Conservation (phyloP, 2,113 vertebrate species). For the Alouatta palliata region DNA sequence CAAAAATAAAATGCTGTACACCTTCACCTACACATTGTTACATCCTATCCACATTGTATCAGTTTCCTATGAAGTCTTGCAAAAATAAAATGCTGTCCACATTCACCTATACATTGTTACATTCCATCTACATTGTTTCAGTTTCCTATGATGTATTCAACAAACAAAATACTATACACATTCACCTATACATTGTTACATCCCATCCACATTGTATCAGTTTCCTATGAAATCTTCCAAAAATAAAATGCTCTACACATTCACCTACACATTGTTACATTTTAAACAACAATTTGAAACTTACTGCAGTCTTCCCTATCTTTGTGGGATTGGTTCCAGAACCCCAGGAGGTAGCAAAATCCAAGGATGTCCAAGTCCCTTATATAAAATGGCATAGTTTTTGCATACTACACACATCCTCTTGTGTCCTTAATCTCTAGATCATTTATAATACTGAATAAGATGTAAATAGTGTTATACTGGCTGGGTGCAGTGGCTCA, state of each 20-base stretch:
- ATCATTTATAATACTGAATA: background rate
- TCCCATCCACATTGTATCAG: too few relatives aligned
- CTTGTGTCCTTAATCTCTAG: background rate
- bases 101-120: background rate
- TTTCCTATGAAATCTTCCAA: background rate
- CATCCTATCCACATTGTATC: background rate
- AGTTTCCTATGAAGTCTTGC: background rate
- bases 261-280: background rate
- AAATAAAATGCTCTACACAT: background rate
- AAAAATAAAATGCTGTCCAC: background rate
- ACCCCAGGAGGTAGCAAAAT: background rate
- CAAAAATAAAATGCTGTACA: background rate
- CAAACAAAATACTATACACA: background rate
- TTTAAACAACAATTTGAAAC: background rate
- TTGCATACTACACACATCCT: background rate
- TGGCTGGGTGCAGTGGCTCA: background rate
- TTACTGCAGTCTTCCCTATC: background rate
- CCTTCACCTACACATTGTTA: background rate
- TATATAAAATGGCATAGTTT: background rate
- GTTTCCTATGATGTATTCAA: too few relatives aligned
- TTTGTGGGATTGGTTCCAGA: background rate
- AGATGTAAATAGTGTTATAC: background rate
- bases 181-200: background rate
- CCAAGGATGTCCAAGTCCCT: background rate
- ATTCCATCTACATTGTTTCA: background rate